Percentiles rank a stretch among this genome's conserved stretches.
These are phyloP conservation scores for Bhutanitis thaidina DNA, from an alignment of 2,888 invertebrate species.

Conservation along the genomic window DNA sequence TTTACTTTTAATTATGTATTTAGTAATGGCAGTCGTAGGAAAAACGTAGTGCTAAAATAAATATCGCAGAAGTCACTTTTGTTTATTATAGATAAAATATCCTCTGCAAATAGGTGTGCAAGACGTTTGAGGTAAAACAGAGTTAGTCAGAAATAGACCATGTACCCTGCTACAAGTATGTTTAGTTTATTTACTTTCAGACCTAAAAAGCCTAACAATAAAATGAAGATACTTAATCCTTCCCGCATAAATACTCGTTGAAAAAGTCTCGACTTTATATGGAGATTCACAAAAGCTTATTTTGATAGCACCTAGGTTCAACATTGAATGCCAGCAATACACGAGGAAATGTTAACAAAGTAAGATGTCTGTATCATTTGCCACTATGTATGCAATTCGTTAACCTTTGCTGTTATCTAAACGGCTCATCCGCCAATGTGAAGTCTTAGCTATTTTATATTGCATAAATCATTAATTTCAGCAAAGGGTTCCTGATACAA, in stretches of 20 bases:
- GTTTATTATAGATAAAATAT: no score
- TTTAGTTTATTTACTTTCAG: no score
- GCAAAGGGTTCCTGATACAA: neutral
- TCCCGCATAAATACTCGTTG: neutral
- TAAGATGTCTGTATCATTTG: neutral
- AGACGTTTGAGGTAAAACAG: no score
- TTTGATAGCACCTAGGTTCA: neutral
- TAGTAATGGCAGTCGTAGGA: neutral
- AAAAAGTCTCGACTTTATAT: neutral
- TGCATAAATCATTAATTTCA: no score
- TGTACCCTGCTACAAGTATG: no score
- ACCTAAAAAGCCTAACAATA: no score
- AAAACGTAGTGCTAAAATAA: no score
- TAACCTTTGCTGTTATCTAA: constrained; percentile 1
- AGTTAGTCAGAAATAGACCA: no score
- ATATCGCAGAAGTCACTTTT: no score
- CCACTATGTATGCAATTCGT: neutral
- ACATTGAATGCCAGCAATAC: neutral
- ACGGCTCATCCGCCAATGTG: neutral
- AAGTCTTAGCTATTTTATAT: neutral
- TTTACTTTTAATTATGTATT: no score
- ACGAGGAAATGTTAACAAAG: constrained; percentile 4
- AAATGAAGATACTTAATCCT: no score
- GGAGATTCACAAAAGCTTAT: neutral
- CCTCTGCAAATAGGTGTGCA: no score